A percentile compares a stretch with the other conserved stretches of the same genome.
Evolutionary conservation across 2,888 invertebrate species (phyloP).

Genomic region (Ophonus ardosiacus): DNA sequence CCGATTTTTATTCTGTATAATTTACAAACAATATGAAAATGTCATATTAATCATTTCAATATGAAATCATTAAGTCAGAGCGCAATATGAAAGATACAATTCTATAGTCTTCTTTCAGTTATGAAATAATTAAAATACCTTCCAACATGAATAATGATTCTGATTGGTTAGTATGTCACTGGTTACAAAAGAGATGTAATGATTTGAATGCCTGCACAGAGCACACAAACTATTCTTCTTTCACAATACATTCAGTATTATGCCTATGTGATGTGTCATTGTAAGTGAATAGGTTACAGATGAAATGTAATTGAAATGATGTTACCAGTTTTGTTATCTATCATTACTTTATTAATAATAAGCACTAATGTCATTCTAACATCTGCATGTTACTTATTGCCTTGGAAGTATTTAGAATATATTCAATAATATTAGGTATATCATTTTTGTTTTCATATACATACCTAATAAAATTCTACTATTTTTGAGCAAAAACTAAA

Average conservation of each 20-base stretch:
- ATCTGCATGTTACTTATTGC: not conserved
- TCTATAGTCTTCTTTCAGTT: no score
- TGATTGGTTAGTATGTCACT: not conserved
- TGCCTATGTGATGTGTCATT: not conserved
- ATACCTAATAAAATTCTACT: no score
- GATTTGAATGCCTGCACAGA: not conserved
- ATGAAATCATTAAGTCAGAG: no score
- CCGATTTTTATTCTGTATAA: no score
- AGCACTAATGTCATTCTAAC: not conserved
- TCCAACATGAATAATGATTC: not conserved
- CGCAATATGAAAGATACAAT: no score
- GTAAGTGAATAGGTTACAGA: not conserved
- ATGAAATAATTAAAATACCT: not conserved
- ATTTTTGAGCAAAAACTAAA: no score
- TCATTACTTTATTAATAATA: not conserved
- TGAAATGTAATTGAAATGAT: not conserved
- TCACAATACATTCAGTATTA: not conserved
- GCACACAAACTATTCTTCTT: not conserved
- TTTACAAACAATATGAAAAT: no score
- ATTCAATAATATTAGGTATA: no score
- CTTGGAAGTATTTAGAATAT: no score
- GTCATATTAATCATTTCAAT: no score
- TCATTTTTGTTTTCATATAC: no score
- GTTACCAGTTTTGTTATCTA: constrained; percentile 4
- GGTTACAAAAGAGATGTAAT: not conserved